Evolutionary conservation across 2,888 invertebrate genomes (phyloP), one percentile per base, ranked within the genome.

Genomic region (Plemyria rubiginata): DNA sequence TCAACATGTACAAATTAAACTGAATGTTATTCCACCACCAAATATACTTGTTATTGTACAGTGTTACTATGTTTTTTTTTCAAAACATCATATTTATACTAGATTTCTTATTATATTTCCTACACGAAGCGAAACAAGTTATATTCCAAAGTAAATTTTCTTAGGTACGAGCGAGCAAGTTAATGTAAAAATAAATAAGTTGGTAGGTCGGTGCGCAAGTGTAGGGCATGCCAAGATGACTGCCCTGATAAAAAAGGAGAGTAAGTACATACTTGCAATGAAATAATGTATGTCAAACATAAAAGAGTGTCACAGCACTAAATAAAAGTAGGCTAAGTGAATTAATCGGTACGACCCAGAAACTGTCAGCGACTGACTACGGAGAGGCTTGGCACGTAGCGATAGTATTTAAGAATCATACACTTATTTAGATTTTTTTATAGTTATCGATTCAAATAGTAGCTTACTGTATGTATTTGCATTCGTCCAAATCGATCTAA

Each of bases 311-410:
- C 86, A 89, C 87, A 86, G 86, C 80, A 81, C 82, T 84, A 82
- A 84, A 87, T 83, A 87, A 89, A 91, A 89, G 87, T 90, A 87
- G 90, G 90, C 84, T 90, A 90, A 90, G 87, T 89, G 85, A 87
- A 87, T 88, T 87, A 88, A 85, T 88, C 87, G 84, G 86, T 79
- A 80, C 87, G 90, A 88, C 92, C 91, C 88, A 92, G 90, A 90
- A 91, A 90, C 81, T 79, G 82, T 51, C 54, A 54, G 77, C 78
- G 54, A 76, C 77, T 77, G 81, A 57, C 62, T 67, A 67, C 65
- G 63, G 72, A 78, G 77, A 79, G 57, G 65, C 57, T 60, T 70
- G 68, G 65, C 70, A 74, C 63, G 70, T 72, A 64, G 66, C 65
- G 62, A 65, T 68, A 74, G 68, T 70, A 69, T 67, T 68, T 59